A percentile compares a stretch with the other conserved stretches of the same genome.
These are phyloP conservation scores for Clarias fuscus DNA, from an alignment of 2,797 vertebrate genomes.

Conservation along the genomic window DNA sequence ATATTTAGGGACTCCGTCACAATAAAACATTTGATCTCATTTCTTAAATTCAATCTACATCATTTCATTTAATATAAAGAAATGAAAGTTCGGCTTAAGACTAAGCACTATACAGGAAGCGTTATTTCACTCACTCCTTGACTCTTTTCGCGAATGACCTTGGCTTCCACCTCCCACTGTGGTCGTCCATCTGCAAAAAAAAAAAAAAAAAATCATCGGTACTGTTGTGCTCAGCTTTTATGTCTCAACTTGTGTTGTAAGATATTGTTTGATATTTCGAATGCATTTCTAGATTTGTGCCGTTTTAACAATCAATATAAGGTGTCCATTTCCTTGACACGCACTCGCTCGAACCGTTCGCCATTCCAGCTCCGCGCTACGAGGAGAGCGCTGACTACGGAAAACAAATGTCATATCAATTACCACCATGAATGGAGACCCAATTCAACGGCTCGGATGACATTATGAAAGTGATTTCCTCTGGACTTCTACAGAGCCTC, in stretches of 20 bases:
- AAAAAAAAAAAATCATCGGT: neutral
- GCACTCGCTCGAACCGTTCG: constrained; percentile 16
- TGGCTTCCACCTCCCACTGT: constrained; percentile 98
- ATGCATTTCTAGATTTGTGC: neutral
- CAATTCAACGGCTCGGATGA: constrained; percentile 23
- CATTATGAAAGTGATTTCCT: constrained; percentile 39
- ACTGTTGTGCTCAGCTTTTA: neutral
- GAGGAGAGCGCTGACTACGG: neutral
- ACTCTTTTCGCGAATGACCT: constrained; percentile 91
- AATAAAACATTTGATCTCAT: too few species aligned
- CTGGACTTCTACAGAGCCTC: constrained; percentile 31
- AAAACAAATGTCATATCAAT: constrained; percentile 39
- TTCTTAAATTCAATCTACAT: too few species aligned
- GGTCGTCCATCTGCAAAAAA: constrained; percentile 88
- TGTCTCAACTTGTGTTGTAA: neutral
- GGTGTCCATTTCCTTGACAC: constrained; percentile 17
- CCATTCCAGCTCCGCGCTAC: neutral
- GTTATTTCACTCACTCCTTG: constrained; percentile 84
- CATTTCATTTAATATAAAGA: too few species aligned
- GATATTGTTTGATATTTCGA: neutral
- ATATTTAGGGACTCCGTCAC: too few species aligned
- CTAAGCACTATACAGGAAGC: constrained; percentile 2
- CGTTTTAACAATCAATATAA: constrained; percentile 14
- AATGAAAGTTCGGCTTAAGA: too few species aligned
- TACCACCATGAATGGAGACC: constrained; percentile 25